Conservation (phyloP, 2,888 invertebrate species). For the Rhimphoctona megacephalus region DNA sequence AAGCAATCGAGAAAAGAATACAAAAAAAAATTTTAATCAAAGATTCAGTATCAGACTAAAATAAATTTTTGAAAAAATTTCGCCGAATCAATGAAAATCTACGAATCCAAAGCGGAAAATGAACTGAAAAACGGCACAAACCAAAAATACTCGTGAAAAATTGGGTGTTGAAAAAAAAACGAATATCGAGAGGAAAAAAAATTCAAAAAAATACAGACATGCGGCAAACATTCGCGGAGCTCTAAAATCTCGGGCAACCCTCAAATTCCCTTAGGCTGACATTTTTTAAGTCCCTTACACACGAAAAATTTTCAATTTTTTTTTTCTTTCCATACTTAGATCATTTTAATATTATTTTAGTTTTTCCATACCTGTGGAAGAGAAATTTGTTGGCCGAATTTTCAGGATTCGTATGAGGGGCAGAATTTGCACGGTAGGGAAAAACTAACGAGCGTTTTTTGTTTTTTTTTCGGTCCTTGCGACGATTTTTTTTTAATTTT, state of each 20-base stretch:
- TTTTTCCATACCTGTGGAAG: constrained; percentile 8
- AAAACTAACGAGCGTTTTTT: constrained; percentile 49
- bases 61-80: constrained; percentile 64
- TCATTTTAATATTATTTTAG: constrained; percentile 9
- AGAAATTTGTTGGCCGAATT: constrained; percentile 51
- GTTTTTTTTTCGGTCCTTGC: constrained; percentile 43
- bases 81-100: constrained; percentile 37
- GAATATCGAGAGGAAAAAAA: neutral
- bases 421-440: constrained; percentile 59
- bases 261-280: constrained; percentile 10
- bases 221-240: constrained; percentile 84
- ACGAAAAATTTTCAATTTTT: neutral
- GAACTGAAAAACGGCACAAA: constrained; percentile 15
- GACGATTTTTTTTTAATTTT: constrained; percentile 30
- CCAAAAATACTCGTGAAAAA: constrained; percentile 31
- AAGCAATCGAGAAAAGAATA: neutral
- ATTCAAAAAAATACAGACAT: constrained; percentile 78
- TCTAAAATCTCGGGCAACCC: constrained; percentile 62
- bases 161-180: neutral
- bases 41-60: neutral
- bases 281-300: neutral
- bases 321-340: neutral
- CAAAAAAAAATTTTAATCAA: constrained; percentile 5
- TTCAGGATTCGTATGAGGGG: constrained; percentile 60
- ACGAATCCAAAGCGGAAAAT: neutral